Evolutionary conservation across 2,797 vertebrate species (phyloP).

Genomic region (Rhinogobio ventralis): DNA sequence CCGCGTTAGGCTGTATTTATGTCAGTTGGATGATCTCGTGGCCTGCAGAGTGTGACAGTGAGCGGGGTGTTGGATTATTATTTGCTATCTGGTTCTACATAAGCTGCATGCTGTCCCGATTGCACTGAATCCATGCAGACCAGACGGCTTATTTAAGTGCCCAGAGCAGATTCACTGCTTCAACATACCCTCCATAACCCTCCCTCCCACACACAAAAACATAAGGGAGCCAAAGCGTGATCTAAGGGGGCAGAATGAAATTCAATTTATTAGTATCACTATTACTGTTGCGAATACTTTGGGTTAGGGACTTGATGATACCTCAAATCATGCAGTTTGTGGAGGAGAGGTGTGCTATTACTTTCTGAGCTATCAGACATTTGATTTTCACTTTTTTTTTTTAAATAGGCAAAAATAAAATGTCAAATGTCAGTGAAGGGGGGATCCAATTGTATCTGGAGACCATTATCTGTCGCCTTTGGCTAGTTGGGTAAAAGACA

Average conservation of each 20-base stretch:
- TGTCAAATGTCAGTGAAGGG: neutral
- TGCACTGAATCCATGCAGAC: constrained; percentile 34
- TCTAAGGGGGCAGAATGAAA: constrained; percentile 6
- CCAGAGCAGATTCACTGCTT: constrained; percentile 30
- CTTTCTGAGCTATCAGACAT: neutral
- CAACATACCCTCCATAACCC: constrained; percentile 13
- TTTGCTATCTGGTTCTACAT: constrained; percentile 21
- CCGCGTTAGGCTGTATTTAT: constrained; percentile 1
- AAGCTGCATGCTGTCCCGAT: constrained; percentile 30
- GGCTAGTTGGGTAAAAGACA: neutral
- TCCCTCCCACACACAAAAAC: constrained; percentile 18
- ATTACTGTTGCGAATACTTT: neutral
- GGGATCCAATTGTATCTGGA: neutral
- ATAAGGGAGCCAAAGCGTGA: neutral
- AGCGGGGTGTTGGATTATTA: constrained; percentile 39
- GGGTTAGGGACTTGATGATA: constrained; percentile 19
- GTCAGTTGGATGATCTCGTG: constrained; percentile 30
- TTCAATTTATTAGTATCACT: neutral
- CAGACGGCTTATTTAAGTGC: constrained; percentile 37
- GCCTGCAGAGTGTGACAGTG: constrained; percentile 33
- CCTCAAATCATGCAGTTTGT: neutral
- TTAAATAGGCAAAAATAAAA: neutral
- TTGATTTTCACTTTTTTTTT: no score
- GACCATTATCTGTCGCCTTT: neutral
- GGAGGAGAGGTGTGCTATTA: neutral